A percentile compares a stretch with the other conserved stretches of the same genome.
Evolutionary conservation across 1,140 invertebrate species (phyloP).

Genomic region (Diorhabda sublineata): DNA sequence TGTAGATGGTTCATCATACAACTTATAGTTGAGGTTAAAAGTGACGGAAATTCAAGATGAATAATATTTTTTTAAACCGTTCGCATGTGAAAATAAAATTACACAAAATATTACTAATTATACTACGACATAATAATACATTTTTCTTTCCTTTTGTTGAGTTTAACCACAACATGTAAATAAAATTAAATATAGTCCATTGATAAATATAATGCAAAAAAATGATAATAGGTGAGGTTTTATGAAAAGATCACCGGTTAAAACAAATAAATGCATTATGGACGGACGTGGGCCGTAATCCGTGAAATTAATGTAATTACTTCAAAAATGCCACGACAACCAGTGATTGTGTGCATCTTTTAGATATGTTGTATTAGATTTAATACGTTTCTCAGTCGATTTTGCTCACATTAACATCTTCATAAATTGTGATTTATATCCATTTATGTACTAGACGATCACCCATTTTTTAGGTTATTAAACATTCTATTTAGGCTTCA

Average conservation of each 20-base stretch:
- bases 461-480: too few species aligned
- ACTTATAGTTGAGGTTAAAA: background rate
- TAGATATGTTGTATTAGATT: background rate
- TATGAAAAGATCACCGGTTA: background rate
- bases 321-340: background rate
- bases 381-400: too few species aligned
- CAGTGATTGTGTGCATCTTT: background rate
- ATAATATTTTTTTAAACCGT: background rate
- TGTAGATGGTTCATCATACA: too few species aligned
- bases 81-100: constrained; percentile 3
- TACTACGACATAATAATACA: background rate
- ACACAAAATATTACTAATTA: constrained; percentile 1
- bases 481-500: too few species aligned
- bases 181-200: constrained; percentile 1
- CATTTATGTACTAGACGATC: too few species aligned
- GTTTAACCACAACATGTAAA: background rate
- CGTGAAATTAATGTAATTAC: background rate
- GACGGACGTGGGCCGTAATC: background rate
- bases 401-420: too few species aligned
- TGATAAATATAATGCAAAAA: constrained; percentile 1
- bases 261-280: constrained; percentile 1
- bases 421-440: too few species aligned
- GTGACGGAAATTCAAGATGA: constrained; percentile 1
- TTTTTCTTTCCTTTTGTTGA: constrained; percentile 2
- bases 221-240: background rate